Evolutionary conservation across 2,888 invertebrate species (phyloP).

Genomic region (Netelia melanura): DNA sequence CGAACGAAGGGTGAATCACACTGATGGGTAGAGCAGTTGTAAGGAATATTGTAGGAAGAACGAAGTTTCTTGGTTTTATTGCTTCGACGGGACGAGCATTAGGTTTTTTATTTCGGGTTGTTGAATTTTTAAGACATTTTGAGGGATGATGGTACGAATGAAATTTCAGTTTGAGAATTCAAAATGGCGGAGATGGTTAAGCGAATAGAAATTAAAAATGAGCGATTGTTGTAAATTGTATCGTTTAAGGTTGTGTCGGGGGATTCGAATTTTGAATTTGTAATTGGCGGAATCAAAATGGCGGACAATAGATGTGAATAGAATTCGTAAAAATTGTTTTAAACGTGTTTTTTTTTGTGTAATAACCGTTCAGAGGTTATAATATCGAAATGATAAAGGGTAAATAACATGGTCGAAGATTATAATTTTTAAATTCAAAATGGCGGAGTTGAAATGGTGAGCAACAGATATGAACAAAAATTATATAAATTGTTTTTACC

Average conservation of each 20-base stretch:
- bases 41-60: constrained; percentile 26
- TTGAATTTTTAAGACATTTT: neutral
- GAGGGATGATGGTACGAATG: neutral
- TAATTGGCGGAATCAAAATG: too few species aligned
- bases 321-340: too few species aligned
- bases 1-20: constrained; percentile 7
- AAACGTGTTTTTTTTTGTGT: too few species aligned
- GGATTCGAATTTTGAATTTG: too few species aligned
- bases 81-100: neutral
- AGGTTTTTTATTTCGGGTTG: neutral
- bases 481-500: too few species aligned
- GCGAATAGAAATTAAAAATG: neutral
- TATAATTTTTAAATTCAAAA: neutral
- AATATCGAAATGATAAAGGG: too few species aligned
- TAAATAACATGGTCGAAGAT: neutral
- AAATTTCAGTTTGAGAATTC: neutral
- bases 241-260: too few species aligned
- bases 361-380: too few species aligned
- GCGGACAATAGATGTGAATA: too few species aligned
- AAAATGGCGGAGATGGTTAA: neutral
- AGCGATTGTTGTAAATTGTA: too few species aligned
- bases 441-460: neutral
- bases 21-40: constrained; percentile 22
- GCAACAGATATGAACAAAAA: too few species aligned
- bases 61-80: neutral